These are phyloP conservation scores for Incurvaria masculella DNA, from an alignment of 2,888 invertebrate species.

Conservation along the genomic window DNA sequence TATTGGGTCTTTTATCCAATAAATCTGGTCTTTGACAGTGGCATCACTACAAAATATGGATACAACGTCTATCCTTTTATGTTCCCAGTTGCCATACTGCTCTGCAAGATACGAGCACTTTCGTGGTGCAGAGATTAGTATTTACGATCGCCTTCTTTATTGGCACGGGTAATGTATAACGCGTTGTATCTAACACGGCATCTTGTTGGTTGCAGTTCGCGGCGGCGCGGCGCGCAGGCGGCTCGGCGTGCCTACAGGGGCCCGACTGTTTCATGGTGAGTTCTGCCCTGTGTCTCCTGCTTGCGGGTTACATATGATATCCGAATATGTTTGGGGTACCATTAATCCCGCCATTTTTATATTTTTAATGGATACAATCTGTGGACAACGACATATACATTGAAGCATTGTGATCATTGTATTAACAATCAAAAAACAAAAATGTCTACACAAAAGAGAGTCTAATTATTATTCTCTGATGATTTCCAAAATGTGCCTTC, in stretches of 20 bases:
- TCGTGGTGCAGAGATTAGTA: not conserved
- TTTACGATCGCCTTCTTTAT: not conserved
- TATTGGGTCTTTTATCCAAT: constrained; percentile 5
- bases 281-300: constrained; percentile 16
- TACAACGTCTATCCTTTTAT: not conserved
- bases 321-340: not conserved
- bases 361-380: no score
- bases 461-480: no score
- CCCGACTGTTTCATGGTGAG: constrained; percentile 72
- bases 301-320: not conserved
- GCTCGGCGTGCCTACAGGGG: constrained; percentile 65
- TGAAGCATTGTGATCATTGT: no score
- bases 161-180: not conserved
- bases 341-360: no score
- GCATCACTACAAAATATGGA: no score
- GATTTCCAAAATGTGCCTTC: no score
- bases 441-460: no score
- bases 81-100: not conserved
- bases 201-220: constrained; percentile 62
- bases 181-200: not conserved
- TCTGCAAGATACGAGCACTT: not conserved
- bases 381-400: no score
- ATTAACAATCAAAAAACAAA: no score
- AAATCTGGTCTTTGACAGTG: not conserved
- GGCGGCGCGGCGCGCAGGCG: constrained; percentile 59